A percentile compares a stretch with the other conserved stretches of the same genome.
phyloP scores from a whole-genome alignment of 2,113 vertebrate genomes.

The Amia ocellicauda region DNA sequence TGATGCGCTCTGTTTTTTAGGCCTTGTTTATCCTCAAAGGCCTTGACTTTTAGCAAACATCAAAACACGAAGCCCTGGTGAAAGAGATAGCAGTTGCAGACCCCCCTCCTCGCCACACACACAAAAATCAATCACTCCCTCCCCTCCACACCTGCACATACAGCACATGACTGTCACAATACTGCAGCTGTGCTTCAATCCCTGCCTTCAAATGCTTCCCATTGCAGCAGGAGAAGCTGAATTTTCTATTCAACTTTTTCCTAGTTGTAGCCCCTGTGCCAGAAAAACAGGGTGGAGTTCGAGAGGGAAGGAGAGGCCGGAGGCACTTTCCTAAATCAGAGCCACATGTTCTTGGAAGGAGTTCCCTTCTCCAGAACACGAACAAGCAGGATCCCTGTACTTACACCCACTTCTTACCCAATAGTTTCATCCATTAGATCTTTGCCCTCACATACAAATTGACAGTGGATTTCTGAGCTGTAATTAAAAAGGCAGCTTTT shows the following conservation, averaged over 20 bases:
- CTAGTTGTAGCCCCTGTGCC: slow-evolving; percentile 41
- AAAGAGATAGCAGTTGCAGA: slow-evolving; percentile 13
- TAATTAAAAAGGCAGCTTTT: no score
- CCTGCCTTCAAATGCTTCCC: slow-evolving; percentile 9
- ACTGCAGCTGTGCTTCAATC: slow-evolving; percentile 6
- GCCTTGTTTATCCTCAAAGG: slow-evolving; percentile 14
- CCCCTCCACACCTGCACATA: slow-evolving; percentile 1
- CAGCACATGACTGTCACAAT: background rate
- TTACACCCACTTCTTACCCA: no score
- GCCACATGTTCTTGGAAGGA: slow-evolving; percentile 62
- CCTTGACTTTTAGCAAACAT: slow-evolving; percentile 19
- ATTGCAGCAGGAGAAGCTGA: slow-evolving; percentile 7
- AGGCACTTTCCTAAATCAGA: slow-evolving; percentile 56
- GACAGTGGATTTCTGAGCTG: no score
- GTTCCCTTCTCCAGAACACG: slow-evolving; percentile 32
- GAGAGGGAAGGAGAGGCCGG: slow-evolving; percentile 51
- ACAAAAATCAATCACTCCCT: slow-evolving; percentile 7
- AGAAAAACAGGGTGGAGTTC: slow-evolving; percentile 57
- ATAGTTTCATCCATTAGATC: no score
- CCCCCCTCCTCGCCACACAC: slow-evolving; percentile 18
- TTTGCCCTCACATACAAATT: no score
- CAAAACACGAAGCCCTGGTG: background rate
- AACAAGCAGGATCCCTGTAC: background rate
- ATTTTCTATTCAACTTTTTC: slow-evolving; percentile 49
- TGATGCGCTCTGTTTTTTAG: slow-evolving; percentile 15